A percentile compares a stretch with the other conserved stretches of the same genome.
phyloP scores from a whole-genome alignment of 2,113 vertebrate species.

The Plotosus lineatus region DNA sequence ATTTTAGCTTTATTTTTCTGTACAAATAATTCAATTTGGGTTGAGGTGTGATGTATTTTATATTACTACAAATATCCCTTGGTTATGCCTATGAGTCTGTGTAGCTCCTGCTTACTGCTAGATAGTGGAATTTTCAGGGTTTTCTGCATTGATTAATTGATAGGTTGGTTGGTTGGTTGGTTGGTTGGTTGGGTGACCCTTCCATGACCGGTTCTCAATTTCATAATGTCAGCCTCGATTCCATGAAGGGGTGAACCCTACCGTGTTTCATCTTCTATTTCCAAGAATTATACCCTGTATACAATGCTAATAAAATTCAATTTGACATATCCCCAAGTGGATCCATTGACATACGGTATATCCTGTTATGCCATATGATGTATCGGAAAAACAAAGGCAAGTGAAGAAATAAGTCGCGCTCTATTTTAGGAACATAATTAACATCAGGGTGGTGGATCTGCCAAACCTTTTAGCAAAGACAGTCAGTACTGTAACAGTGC shows the following conservation, averaged over 20 bases:
- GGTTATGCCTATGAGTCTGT: not conserved
- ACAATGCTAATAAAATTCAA: not conserved
- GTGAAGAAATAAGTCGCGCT: not conserved
- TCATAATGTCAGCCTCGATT: not conserved
- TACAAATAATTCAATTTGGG: not conserved
- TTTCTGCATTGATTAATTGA: not conserved
- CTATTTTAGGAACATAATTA: not conserved
- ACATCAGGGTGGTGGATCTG: not conserved
- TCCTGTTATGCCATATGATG: not conserved
- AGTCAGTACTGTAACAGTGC: slow-evolving; percentile 33
- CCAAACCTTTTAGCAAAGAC: slow-evolving; percentile 18
- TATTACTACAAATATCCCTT: not conserved
- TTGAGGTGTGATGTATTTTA: not conserved
- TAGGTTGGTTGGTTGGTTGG: not conserved
- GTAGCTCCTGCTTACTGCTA: not conserved
- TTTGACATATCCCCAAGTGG: not conserved
- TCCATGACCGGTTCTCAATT: not conserved
- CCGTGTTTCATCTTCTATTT: not conserved
- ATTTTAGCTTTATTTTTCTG: no score
- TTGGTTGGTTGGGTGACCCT: not conserved
- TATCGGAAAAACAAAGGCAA: not conserved
- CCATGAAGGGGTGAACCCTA: not conserved
- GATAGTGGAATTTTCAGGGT: not conserved
- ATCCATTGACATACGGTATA: slow-evolving; percentile 2
- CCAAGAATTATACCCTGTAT: not conserved